Percentiles rank a stretch among this genome's conserved stretches.
Conservation (phyloP, 2,113 vertebrate genomes). For the Bufo gargarizans region DNA sequence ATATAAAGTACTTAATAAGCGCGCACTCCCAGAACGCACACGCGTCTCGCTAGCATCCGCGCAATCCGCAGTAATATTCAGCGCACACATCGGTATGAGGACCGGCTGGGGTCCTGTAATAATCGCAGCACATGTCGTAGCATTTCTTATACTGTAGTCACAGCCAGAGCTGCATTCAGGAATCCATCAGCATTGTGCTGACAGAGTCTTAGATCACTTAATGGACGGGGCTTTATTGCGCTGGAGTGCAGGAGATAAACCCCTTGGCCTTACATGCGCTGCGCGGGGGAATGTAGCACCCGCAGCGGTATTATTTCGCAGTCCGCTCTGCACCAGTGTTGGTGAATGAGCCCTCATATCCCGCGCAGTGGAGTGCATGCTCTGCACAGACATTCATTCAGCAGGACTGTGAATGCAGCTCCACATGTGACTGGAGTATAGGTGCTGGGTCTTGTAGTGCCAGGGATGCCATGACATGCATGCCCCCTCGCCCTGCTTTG, state of each 20-base stretch:
- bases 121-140: background rate
- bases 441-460: constrained; percentile 2
- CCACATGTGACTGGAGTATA: background rate
- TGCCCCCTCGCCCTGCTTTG: background rate
- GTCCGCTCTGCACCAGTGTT: too few relatives aligned
- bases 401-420: background rate
- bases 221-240: background rate
- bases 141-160: background rate
- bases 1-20: constrained; percentile 34
- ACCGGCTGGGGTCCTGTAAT: background rate
- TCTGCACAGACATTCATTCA: background rate
- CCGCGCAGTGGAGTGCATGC: too few relatives aligned
- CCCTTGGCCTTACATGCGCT: background rate
- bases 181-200: background rate
- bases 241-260: background rate
- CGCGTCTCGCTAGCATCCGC: background rate
- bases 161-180: background rate
- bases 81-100: background rate
- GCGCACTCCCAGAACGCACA: background rate
- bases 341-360: too few relatives aligned
- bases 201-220: background rate
- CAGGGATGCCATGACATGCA: background rate
- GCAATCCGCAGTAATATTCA: background rate
- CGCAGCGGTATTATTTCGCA: too few relatives aligned
- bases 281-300: too few relatives aligned